phyloP scores from a whole-genome alignment of 2,797 vertebrate genomes.

The Anisognathus igniventris region DNA sequence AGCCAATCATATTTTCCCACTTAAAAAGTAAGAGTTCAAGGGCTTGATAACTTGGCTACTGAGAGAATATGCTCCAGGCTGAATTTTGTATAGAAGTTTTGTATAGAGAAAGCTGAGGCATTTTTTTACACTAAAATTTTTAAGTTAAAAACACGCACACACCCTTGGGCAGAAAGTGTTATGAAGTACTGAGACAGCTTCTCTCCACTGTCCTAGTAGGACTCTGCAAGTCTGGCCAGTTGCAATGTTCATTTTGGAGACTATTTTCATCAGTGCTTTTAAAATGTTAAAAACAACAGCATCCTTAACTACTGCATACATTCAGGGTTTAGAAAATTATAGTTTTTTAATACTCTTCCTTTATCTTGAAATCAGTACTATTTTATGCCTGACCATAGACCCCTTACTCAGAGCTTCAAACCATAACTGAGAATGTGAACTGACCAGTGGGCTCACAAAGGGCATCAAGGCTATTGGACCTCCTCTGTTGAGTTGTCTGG shows the following conservation, averaged over 20 bases:
- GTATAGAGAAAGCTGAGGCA: neutral
- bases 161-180: neutral
- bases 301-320: neutral
- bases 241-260: neutral
- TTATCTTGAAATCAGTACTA: neutral
- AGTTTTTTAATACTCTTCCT: neutral
- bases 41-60: constrained; percentile 32
- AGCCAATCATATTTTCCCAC: constrained; percentile 36
- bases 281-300: neutral
- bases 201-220: neutral
- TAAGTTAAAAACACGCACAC: neutral
- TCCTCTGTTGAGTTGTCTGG: neutral
- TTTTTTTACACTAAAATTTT: neutral
- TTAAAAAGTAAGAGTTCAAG: constrained; percentile 44
- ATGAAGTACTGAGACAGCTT: neutral
- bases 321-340: neutral
- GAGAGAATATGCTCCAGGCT: neutral
- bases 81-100: neutral
- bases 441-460: neutral
- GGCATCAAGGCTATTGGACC: neutral
- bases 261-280: neutral
- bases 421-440: neutral
- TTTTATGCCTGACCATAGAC: neutral
- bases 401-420: neutral
- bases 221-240: neutral